Evolutionary conservation across 1,140 invertebrate genomes (phyloP).

Genomic region (Drosophila arizonae): DNA sequence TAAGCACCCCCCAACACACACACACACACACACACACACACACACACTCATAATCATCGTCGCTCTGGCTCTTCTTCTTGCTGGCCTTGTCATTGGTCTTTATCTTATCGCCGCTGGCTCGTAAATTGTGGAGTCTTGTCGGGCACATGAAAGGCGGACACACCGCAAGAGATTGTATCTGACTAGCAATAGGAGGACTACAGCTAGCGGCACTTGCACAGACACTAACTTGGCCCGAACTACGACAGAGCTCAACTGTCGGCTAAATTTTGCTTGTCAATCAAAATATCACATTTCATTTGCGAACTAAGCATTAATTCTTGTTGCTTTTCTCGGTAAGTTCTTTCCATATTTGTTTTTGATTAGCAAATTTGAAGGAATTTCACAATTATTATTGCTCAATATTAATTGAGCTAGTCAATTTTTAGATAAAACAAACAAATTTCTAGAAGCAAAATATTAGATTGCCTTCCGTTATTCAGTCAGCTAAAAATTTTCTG

Average conservation of each 20-base stretch:
- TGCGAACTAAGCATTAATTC: no score
- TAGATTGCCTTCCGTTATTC: neutral
- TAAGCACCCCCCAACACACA: neutral
- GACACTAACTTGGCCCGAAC: neutral
- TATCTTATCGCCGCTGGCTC: slow-evolving; percentile 54
- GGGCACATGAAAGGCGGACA: slow-evolving; percentile 43
- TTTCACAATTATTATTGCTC: neutral
- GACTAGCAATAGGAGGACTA: neutral
- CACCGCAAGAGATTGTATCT: slow-evolving; percentile 41
- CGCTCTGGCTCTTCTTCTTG: neutral
- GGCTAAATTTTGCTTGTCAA: neutral
- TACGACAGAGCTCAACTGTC: neutral
- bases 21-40: neutral
- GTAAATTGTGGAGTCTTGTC: slow-evolving; percentile 45
- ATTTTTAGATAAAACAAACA: neutral
- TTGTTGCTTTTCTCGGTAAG: neutral
- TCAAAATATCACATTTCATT: slow-evolving; percentile 3
- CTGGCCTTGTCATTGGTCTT: slow-evolving; percentile 12
- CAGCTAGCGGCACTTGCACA: neutral
- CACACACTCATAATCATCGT: neutral
- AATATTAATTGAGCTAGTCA: neutral
- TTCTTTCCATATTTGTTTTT: neutral
- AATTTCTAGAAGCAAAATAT: neutral
- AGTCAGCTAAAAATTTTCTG: neutral
- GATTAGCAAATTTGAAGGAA: neutral